Conservation (phyloP, 2,113 vertebrate genomes). For the Calidris pugnax region DNA sequence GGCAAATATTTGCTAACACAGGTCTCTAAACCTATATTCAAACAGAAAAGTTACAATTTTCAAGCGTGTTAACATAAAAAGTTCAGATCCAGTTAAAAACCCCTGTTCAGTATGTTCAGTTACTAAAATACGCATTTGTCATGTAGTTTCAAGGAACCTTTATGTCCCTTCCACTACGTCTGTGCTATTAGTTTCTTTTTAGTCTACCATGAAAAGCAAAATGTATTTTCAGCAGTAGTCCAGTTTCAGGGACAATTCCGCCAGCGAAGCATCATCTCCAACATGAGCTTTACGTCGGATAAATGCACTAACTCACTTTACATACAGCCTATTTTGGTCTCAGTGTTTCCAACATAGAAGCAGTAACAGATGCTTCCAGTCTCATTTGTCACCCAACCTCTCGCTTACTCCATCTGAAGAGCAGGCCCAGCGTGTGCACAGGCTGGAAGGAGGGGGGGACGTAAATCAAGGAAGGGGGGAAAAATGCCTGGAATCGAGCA, state of each 20-base stretch:
- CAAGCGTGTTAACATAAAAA: not conserved
- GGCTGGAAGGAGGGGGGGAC: not conserved
- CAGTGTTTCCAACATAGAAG: not conserved
- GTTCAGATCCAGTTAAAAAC: not conserved
- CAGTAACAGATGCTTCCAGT: constrained; percentile 55
- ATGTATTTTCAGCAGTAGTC: constrained; percentile 1
- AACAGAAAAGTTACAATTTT: not conserved
- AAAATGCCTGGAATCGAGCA: not conserved
- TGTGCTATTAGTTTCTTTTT: not conserved
- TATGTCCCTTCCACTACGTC: not conserved
- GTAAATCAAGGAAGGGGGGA: not conserved
- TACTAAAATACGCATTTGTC: not conserved
- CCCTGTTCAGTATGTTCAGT: not conserved
- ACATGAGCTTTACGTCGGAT: not conserved
- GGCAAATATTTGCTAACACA: not conserved
- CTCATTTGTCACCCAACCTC: constrained; percentile 29
- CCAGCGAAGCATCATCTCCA: not conserved
- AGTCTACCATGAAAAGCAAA: not conserved
- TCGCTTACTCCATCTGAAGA: constrained; percentile 44
- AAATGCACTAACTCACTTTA: constrained; percentile 18
- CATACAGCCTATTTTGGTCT: constrained; percentile 4
- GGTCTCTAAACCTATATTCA: not conserved
- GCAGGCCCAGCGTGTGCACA: not conserved
- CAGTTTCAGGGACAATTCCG: constrained; percentile 5
- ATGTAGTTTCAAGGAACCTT: not conserved